Percentiles rank a stretch among this genome's conserved stretches.
Conservation (phyloP, 2,888 invertebrate species). For the Ornithoptera alexandrae region DNA sequence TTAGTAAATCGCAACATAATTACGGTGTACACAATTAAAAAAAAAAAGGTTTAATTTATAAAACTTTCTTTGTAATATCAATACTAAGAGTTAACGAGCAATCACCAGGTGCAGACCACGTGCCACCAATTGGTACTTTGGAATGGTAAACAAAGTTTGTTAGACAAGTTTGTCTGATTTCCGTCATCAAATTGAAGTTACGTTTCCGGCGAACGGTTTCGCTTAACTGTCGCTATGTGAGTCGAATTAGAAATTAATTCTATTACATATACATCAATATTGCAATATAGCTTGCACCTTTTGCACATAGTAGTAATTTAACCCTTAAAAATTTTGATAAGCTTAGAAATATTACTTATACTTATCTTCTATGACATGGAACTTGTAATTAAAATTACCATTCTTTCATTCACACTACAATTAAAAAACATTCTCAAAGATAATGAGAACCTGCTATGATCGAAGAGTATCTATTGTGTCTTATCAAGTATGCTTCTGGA, state of each 20-base stretch:
- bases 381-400: no score
- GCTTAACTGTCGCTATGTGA: conserved; percentile 59
- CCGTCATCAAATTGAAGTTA: conserved; percentile 77
- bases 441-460: no score
- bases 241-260: conserved; percentile 28
- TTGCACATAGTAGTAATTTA: not conserved
- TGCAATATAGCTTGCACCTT: not conserved
- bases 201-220: conserved; percentile 71
- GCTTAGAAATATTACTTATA: no score
- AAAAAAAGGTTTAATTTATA: no score
- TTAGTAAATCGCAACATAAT: no score
- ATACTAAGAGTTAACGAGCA: not conserved
- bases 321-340: no score
- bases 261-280: not conserved
- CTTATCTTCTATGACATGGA: no score
- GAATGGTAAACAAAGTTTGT: conserved; percentile 73
- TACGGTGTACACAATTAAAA: no score
- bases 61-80: not conserved
- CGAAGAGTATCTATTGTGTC: no score
- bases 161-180: conserved; percentile 72
- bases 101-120: conserved; percentile 45
- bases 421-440: no score
- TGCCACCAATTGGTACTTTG: conserved; percentile 67
- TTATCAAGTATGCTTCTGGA: no score
- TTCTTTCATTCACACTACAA: no score